phyloP scores from a whole-genome alignment of 1,140 invertebrate species.

The Tetraneura akinire region DNA sequence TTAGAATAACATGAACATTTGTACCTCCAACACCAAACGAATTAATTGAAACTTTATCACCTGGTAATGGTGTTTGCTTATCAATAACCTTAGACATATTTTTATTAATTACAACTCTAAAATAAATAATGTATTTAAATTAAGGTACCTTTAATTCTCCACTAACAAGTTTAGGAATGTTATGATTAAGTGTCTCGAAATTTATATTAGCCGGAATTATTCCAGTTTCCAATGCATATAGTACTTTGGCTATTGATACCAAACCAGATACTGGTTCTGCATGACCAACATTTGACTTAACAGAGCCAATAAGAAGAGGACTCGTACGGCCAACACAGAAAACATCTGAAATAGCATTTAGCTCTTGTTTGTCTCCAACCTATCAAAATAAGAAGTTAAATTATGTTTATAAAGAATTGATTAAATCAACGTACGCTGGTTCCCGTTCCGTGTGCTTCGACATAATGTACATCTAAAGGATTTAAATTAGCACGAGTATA shows the following conservation, averaged over 20 bases:
- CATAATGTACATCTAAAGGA: conserved; percentile 60
- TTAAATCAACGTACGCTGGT: conserved; percentile 58
- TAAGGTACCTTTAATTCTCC: conserved; percentile 58
- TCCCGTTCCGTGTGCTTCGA: conserved; percentile 58
- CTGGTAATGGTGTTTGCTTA: conserved; percentile 61
- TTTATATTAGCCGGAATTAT: conserved; percentile 56
- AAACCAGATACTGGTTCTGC: conserved; percentile 70
- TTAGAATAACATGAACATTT: conserved; percentile 66
- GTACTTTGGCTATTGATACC: conserved; percentile 64
- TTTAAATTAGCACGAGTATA: conserved; percentile 60
- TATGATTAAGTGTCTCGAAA: conserved; percentile 57
- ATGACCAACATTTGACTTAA: conserved; percentile 78
- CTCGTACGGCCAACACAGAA: conserved; percentile 62
- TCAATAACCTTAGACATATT: conserved; percentile 61
- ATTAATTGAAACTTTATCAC: conserved; percentile 63
- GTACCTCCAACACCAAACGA: conserved; percentile 70
- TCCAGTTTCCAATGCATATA: conserved; percentile 54
- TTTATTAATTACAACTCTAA: neutral
- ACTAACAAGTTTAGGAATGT: conserved; percentile 64
- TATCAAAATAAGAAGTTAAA: conserved; percentile 61
- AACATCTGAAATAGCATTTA: conserved; percentile 65
- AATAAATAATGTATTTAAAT: neutral
- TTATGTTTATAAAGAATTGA: neutral
- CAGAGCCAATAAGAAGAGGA: conserved; percentile 71
- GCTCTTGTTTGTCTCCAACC: conserved; percentile 68